Evolutionary conservation across 2,113 vertebrate species (phyloP).

Genomic region (Antennarius striatus): DNA sequence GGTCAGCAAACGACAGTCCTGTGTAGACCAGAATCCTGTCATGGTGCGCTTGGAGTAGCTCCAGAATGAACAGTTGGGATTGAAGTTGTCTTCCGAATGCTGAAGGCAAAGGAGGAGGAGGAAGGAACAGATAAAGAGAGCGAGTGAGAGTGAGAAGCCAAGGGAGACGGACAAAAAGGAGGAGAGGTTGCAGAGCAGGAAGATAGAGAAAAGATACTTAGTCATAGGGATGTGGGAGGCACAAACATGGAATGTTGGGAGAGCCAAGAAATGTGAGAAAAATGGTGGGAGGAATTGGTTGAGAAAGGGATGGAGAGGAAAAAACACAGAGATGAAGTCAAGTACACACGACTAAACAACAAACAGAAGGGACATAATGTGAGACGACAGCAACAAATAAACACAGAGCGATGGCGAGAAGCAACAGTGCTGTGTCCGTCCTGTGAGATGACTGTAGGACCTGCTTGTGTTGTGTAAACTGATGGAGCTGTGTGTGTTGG

Average conservation of each 20-base stretch:
- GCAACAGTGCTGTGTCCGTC: slow-evolving; percentile 39
- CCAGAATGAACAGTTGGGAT: slow-evolving; percentile 99
- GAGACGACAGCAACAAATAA: slow-evolving; percentile 69
- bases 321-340: slow-evolving; percentile 53
- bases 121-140: not conserved
- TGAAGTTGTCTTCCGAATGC: slow-evolving; percentile 98
- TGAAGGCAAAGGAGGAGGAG: slow-evolving; percentile 54
- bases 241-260: slow-evolving; percentile 30
- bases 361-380: slow-evolving; percentile 71
- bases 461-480: slow-evolving; percentile 35
- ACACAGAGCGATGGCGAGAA: slow-evolving; percentile 67
- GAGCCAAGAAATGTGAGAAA: slow-evolving; percentile 57
- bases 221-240: slow-evolving; percentile 56
- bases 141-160: slow-evolving; percentile 14
- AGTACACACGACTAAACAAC: slow-evolving; percentile 65
- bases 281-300: slow-evolving; percentile 51
- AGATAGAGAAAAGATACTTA: slow-evolving; percentile 46
- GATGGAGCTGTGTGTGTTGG: slow-evolving; percentile 37
- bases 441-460: slow-evolving; percentile 28
- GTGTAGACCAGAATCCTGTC: slow-evolving; percentile 97
- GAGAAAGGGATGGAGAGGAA: slow-evolving; percentile 40
- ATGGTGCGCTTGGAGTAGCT: slow-evolving; percentile 98
- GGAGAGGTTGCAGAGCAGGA: slow-evolving; percentile 9
- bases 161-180: slow-evolving; percentile 15
- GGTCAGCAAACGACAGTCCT: slow-evolving; percentile 92